Evolutionary conservation across 2,888 invertebrate species (phyloP).

Genomic region (Aphrophora alni): DNA sequence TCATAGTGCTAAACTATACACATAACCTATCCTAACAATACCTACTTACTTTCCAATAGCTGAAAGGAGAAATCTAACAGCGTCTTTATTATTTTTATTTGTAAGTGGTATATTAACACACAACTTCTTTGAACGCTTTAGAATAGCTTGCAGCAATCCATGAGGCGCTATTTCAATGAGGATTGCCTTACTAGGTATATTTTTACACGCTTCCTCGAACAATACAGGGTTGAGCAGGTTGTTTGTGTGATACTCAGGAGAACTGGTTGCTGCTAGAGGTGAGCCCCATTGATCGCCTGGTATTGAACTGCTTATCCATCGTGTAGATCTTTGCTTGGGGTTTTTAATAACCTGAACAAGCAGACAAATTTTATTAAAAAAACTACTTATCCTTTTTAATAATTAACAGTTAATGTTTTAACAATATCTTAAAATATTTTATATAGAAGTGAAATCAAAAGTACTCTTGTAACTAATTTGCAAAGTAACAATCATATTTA

Average conservation of each 20-base stretch:
- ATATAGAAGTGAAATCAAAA: no score
- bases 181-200: conserved; percentile 82
- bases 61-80: conserved; percentile 64
- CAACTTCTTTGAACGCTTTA: conserved; percentile 70
- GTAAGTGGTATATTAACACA: conserved; percentile 72
- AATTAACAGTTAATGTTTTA: no score
- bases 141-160: conserved; percentile 84
- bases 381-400: no score
- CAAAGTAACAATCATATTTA: no score
- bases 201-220: conserved; percentile 81
- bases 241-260: conserved; percentile 72
- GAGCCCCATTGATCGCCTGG: conserved; percentile 66
- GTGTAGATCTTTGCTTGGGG: conserved; percentile 62
- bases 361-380: background rate
- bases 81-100: conserved; percentile 63
- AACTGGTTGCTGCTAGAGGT: conserved; percentile 63
- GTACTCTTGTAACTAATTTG: no score
- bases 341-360: conserved; percentile 57
- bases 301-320: conserved; percentile 72
- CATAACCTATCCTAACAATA: no score
- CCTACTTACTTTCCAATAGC: conserved; percentile 70
- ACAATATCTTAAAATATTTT: no score
- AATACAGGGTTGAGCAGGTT: conserved; percentile 72
- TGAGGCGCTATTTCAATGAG: conserved; percentile 92
- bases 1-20: no score